Percentiles rank a stretch among this genome's conserved stretches.
These are phyloP conservation scores for Cheilosia vulpina DNA, from an alignment of 2,888 invertebrate species.

Conservation along the genomic window DNA sequence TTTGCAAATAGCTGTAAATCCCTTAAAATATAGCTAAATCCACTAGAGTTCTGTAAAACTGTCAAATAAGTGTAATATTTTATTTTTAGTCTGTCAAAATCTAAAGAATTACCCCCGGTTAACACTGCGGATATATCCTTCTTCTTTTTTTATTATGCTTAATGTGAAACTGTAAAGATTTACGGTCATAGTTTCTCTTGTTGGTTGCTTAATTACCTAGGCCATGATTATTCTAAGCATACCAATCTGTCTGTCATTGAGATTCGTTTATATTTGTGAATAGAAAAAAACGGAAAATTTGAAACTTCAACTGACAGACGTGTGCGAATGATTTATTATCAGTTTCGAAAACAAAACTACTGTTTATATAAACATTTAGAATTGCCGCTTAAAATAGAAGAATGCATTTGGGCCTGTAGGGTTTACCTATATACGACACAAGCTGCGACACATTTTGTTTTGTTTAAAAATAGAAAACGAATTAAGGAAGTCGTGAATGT, in stretches of 20 bases:
- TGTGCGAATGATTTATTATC: conserved; percentile 12
- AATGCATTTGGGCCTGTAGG: no score
- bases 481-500: conserved; percentile 14
- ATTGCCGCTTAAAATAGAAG: no score
- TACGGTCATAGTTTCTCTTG: conserved; percentile 9
- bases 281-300: neutral
- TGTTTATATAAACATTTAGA: no score
- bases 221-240: conserved; percentile 16
- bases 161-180: conserved; percentile 13
- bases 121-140: neutral
- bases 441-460: neutral
- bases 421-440: neutral
- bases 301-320: conserved; percentile 22
- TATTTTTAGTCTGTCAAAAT: conserved; percentile 7
- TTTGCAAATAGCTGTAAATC: conserved; percentile 17
- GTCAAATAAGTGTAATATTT: conserved; percentile 1
- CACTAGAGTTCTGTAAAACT: neutral
- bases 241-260: conserved; percentile 27
- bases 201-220: conserved; percentile 10
- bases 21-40: neutral
- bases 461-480: conserved; percentile 16
- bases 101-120: conserved; percentile 1
- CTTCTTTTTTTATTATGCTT: neutral
- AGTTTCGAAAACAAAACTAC: neutral
- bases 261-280: conserved; percentile 18